Percentiles rank a stretch among this genome's conserved stretches.
Conservation (phyloP, 2,797 vertebrate genomes). For the Masticophis lateralis region DNA sequence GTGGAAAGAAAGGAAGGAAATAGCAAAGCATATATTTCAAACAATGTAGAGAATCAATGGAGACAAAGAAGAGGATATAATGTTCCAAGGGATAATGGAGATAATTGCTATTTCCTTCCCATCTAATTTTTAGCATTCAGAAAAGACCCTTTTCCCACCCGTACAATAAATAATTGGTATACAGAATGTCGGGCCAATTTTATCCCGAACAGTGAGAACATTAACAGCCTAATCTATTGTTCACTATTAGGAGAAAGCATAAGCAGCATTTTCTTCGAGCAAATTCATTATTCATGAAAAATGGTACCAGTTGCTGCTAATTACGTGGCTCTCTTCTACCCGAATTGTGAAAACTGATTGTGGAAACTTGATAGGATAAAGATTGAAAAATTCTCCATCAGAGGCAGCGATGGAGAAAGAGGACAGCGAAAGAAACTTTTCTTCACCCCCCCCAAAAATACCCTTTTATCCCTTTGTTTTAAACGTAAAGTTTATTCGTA, state of each 20-base stretch:
- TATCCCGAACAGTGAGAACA: neutral
- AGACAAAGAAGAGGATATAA: constrained; percentile 19
- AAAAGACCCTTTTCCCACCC: neutral
- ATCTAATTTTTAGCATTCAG: neutral
- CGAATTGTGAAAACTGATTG: neutral
- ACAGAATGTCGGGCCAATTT: neutral
- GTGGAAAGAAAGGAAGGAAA: constrained; percentile 20
- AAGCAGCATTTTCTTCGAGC: neutral
- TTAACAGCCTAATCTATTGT: neutral
- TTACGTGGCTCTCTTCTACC: neutral
- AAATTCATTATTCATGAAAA: neutral
- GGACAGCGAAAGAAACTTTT: neutral
- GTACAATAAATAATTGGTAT: neutral
- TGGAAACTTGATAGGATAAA: neutral
- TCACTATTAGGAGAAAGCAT: neutral
- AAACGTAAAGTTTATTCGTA: neutral
- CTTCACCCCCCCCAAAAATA: neutral
- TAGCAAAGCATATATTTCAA: neutral
- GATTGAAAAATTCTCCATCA: neutral
- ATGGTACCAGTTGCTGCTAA: neutral
- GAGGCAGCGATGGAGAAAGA: neutral
- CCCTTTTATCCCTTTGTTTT: neutral
- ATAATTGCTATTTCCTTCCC: constrained; percentile 27
- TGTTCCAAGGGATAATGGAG: neutral
- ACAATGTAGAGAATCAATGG: constrained; percentile 15